These are phyloP conservation scores for Micropoecilia bifurca DNA, from an alignment of 2,797 vertebrate species.

Conservation along the genomic window DNA sequence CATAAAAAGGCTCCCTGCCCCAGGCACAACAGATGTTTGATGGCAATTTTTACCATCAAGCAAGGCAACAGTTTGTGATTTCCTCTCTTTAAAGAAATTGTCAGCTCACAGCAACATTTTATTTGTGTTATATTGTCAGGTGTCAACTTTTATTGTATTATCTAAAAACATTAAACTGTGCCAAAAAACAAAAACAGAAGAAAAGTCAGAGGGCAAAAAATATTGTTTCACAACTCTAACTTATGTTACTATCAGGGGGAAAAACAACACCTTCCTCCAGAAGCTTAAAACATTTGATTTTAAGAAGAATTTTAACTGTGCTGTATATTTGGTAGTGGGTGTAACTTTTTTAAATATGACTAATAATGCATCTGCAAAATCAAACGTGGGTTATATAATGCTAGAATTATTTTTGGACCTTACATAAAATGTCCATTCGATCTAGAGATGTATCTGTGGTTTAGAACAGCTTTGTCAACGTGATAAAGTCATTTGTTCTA, in stretches of 20 bases:
- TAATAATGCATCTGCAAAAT: not conserved
- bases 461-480: not conserved
- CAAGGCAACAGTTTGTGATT: not conserved
- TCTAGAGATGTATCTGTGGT: not conserved
- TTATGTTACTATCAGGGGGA: not conserved
- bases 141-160: not conserved
- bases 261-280: not conserved
- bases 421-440: not conserved
- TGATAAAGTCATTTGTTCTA: not conserved
- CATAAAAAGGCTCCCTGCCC: not conserved
- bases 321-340: not conserved
- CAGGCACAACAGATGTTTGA: not conserved
- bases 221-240: not conserved
- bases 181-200: not conserved
- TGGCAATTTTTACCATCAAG: not conserved
- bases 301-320: not conserved
- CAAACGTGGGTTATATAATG: not conserved
- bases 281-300: not conserved
- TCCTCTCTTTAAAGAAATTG: not conserved
- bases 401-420: not conserved
- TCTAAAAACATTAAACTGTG: not conserved
- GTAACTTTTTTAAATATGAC: not conserved
- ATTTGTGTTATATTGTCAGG: not conserved
- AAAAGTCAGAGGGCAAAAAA: not conserved
- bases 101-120: not conserved